A percentile compares a stretch with the other conserved stretches of the same genome.
phyloP scores from a whole-genome alignment of 1,140 invertebrate genomes.

The Drosophila tropicalis region DNA sequence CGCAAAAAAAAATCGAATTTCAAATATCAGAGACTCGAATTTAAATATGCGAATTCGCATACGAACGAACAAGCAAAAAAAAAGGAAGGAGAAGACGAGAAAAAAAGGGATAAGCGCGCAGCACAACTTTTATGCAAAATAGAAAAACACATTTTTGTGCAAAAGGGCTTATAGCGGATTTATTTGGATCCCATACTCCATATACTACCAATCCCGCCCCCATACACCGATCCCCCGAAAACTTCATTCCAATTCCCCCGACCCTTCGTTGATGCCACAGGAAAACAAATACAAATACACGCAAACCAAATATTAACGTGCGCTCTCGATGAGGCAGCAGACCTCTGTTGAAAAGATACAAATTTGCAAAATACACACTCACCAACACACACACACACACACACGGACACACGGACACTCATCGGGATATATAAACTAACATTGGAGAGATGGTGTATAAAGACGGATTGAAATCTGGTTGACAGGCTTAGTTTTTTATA shows the following conservation, averaged over 20 bases:
- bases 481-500: constrained; percentile 34
- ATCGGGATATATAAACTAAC: constrained; percentile 1
- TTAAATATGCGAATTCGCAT: constrained; percentile 60
- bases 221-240: background rate
- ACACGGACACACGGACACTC: constrained; percentile 29
- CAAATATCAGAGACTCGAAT: constrained; percentile 64
- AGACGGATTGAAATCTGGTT: constrained; percentile 42
- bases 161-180: constrained; percentile 71
- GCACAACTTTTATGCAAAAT: constrained; percentile 61
- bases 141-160: constrained; percentile 62
- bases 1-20: constrained; percentile 58
- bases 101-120: constrained; percentile 55
- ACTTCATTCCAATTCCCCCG: background rate
- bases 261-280: constrained; percentile 33
- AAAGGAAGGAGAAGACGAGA: constrained; percentile 53
- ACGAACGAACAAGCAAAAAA: constrained; percentile 16
- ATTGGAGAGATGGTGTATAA: background rate
- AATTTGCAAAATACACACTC: constrained; percentile 46
- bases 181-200: constrained; percentile 56
- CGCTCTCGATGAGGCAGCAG: constrained; percentile 23
- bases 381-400: constrained; percentile 25
- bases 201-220: background rate
- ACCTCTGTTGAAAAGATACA: constrained; percentile 44
- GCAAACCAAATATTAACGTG: constrained; percentile 71
- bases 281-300: constrained; percentile 71